Evolutionary conservation across 1,140 invertebrate species (phyloP).

Genomic region (Steinernema khuongi): DNA sequence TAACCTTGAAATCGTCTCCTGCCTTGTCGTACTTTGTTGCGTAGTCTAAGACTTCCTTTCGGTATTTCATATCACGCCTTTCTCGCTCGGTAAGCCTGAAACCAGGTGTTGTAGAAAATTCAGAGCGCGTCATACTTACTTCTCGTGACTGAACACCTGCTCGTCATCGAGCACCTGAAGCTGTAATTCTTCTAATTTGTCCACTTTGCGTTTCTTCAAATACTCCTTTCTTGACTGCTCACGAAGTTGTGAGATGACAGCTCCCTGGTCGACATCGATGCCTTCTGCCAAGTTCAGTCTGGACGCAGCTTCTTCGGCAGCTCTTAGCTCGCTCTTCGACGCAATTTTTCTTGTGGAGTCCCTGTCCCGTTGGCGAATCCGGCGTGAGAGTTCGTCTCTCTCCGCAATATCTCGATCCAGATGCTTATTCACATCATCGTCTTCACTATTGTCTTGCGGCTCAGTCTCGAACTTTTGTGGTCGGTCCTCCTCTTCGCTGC

Average conservation of each 20-base stretch:
- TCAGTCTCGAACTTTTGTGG: background rate
- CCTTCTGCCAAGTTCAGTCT: conserved; percentile 70
- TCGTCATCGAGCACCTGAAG: conserved; percentile 92
- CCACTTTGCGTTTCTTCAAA: conserved; percentile 86
- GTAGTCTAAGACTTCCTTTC: conserved; percentile 80
- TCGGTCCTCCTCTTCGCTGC: background rate
- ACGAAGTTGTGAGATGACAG: conserved; percentile 65
- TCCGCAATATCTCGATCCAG: conserved; percentile 77
- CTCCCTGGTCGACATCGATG: conserved; percentile 5
- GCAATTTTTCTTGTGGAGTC: conserved; percentile 66
- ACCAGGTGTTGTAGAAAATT: conserved; percentile 16
- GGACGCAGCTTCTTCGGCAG: conserved; percentile 84
- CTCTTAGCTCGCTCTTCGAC: conserved; percentile 68
- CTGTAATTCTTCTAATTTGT: conserved; percentile 91
- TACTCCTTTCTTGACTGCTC: conserved; percentile 87
- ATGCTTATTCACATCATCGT: conserved; percentile 61
- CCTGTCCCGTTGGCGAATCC: conserved; percentile 83
- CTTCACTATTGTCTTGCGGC: background rate
- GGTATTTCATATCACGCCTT: conserved; percentile 76
- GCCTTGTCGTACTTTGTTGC: conserved; percentile 93
- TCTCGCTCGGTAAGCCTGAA: conserved; percentile 76
- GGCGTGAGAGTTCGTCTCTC: conserved; percentile 83
- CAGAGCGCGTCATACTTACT: conserved; percentile 62
- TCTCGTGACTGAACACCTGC: conserved; percentile 80
- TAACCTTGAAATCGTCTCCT: conserved; percentile 79